These are phyloP conservation scores for Popillia japonica DNA, from an alignment of 1,140 invertebrate species.

Conservation along the genomic window DNA sequence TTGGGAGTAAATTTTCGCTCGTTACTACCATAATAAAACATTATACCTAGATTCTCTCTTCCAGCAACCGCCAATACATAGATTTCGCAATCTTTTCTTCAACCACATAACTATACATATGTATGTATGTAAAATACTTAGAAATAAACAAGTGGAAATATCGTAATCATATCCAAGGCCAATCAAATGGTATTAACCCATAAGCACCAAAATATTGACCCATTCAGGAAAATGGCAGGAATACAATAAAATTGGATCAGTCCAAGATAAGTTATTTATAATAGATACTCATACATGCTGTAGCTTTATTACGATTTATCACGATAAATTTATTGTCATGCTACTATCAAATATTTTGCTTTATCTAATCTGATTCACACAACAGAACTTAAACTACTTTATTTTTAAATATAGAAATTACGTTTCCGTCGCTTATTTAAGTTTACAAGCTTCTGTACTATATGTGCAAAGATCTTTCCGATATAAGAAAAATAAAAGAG, in stretches of 20 bases:
- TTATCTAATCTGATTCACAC: not conserved
- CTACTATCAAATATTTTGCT: not conserved
- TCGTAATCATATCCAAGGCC: not conserved
- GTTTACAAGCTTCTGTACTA: no score
- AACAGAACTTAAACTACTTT: not conserved
- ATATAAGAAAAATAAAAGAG: not conserved
- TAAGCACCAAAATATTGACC: not conserved
- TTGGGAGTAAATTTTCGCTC: no score
- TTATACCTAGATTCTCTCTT: no score
- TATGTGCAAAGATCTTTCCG: not conserved
- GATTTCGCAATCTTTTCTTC: no score
- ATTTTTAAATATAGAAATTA: no score
- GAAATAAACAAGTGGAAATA: not conserved
- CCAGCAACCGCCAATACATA: no score
- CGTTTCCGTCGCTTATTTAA: no score
- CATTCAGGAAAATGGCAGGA: not conserved
- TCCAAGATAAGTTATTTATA: not conserved
- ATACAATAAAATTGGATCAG: not conserved
- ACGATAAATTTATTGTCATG: not conserved
- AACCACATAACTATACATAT: no score
- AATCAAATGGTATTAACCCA: slow-evolving; percentile 4
- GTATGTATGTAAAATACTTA: no score
- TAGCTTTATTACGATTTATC: not conserved
- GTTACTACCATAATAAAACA: no score
- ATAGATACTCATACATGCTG: not conserved